These are phyloP conservation scores for Galagoides demidoff DNA, from an alignment of 2,797 vertebrate genomes.

Conservation along the genomic window DNA sequence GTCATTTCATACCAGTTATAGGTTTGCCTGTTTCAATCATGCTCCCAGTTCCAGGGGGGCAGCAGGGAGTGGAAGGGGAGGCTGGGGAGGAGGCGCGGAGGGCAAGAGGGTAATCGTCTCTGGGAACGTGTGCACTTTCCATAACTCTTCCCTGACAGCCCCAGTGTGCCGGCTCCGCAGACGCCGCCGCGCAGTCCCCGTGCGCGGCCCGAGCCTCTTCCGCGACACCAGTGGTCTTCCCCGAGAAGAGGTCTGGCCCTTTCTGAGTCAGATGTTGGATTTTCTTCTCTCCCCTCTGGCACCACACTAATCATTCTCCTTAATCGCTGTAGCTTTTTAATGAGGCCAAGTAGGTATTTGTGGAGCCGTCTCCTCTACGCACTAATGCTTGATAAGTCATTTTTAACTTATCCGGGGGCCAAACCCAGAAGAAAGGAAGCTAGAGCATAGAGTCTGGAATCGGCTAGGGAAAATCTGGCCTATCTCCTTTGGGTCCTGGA, in stretches of 20 bases:
- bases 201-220: conserved; percentile 62
- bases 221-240: conserved; percentile 71
- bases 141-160: conserved; percentile 79
- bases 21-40: conserved; percentile 67
- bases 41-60: conserved; percentile 64
- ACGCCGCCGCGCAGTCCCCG: conserved; percentile 33
- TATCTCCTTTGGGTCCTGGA: conserved; percentile 64
- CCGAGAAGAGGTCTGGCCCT: conserved; percentile 70
- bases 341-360: conserved; percentile 84
- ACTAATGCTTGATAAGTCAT: conserved; percentile 80
- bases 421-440: conserved; percentile 75
- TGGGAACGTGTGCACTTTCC: conserved; percentile 78
- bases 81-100: conserved; percentile 73
- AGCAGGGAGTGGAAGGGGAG: conserved; percentile 69
- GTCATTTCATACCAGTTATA: conserved; percentile 71
- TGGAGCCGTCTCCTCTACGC: conserved; percentile 80
- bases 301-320: conserved; percentile 84
- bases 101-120: conserved; percentile 79
- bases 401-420: conserved; percentile 80
- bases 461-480: conserved; percentile 11
- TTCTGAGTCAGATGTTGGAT: conserved; percentile 76
- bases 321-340: conserved; percentile 83
- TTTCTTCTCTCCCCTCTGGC: conserved; percentile 81
- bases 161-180: conserved; percentile 43
- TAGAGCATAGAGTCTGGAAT: conserved; percentile 67